Percentiles rank a stretch among this genome's conserved stretches.
phyloP scores from a whole-genome alignment of 2,113 vertebrate species.

The Tauraco erythrolophus region DNA sequence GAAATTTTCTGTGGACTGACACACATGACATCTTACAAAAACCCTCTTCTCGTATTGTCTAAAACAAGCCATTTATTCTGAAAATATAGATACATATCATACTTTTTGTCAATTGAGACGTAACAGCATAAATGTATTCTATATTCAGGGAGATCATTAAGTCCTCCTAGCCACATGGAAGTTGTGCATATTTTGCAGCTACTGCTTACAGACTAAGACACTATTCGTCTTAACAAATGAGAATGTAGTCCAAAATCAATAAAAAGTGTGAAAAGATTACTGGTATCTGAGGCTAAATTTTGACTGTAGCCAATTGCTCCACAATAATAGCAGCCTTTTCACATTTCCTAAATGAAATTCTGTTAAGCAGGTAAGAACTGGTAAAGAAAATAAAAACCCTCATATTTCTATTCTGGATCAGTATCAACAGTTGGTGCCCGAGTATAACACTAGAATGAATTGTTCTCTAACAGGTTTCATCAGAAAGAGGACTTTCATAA shows the following conservation, averaged over 20 bases:
- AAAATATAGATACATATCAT: not conserved
- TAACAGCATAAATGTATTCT: not conserved
- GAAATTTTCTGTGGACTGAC: not conserved
- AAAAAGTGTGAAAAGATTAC: not conserved
- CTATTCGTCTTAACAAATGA: not conserved
- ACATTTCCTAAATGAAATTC: not conserved
- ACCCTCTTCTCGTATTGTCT: not conserved
- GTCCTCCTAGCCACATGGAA: not conserved
- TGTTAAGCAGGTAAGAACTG: not conserved
- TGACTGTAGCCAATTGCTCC: not conserved
- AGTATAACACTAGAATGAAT: not conserved
- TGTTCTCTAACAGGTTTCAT: not conserved
- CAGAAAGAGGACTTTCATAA: not conserved
- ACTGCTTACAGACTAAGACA: not conserved
- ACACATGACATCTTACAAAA: not conserved
- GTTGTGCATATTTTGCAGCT: not conserved
- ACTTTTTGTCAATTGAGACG: not conserved
- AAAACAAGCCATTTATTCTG: not conserved
- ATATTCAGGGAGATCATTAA: not conserved
- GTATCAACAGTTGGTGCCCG: not conserved
- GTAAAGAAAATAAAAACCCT: not conserved
- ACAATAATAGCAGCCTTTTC: not conserved
- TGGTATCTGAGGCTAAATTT: not conserved
- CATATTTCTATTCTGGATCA: not conserved
- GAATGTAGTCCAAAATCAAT: not conserved